Evolutionary conservation across 2,797 vertebrate genomes (phyloP).

Genomic region (Nannoperca obscura): DNA sequence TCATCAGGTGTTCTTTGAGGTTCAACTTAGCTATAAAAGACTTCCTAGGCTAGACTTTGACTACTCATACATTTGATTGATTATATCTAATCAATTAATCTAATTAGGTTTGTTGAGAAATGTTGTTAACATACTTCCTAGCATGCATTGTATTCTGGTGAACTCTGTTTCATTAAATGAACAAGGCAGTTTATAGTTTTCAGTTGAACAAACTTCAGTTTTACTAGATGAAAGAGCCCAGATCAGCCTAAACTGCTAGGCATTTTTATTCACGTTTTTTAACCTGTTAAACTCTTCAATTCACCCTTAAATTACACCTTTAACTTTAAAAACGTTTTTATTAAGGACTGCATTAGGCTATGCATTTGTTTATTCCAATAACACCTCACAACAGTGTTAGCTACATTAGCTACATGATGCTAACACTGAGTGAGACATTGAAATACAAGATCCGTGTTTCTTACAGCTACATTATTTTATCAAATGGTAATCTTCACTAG

Average conservation of each 20-base stretch:
- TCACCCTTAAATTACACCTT: background rate
- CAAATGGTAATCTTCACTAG: background rate
- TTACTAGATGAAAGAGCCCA: background rate
- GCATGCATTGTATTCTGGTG: background rate
- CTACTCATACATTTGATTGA: background rate
- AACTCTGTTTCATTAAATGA: background rate
- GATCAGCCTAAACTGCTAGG: background rate
- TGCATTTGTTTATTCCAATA: background rate
- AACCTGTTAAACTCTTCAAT: background rate
- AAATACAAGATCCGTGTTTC: too few relatives aligned
- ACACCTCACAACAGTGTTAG: too few relatives aligned
- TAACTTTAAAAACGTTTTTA: background rate
- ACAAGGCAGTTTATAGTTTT: background rate
- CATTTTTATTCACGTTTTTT: background rate
- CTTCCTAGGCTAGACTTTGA: background rate
- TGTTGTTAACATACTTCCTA: background rate
- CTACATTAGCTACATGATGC: background rate
- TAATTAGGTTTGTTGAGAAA: background rate
- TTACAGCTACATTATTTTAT: background rate
- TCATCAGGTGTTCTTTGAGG: conserved; percentile 4
- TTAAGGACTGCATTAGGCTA: background rate
- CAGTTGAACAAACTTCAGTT: background rate
- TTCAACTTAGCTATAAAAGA: background rate
- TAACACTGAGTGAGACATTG: background rate
- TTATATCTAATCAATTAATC: background rate